Evolutionary conservation across 2,797 vertebrate genomes (phyloP), one percentile per base, ranked within the genome.

Genomic region (Takifugu rubripes): DNA sequence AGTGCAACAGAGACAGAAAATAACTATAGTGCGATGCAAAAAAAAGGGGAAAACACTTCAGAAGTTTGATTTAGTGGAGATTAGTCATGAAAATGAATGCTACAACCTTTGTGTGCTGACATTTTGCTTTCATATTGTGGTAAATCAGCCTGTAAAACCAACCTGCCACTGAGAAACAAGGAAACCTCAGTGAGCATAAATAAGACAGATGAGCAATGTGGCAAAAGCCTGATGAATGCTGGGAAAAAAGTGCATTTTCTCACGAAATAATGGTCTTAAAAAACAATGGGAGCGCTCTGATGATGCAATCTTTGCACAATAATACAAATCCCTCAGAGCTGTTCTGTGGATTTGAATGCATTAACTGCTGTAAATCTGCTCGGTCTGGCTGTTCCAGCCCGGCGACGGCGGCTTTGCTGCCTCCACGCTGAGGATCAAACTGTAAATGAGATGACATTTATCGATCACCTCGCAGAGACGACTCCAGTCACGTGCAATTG

Each of bases 401-500:
- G 45, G 45, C 68, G 55, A 55, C 43, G 6, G 53, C 25, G 54
- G 58, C 29, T 25, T 70, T 58, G 45, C 61, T 40, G 36, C 36
- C 36, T 40, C 36, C 36, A 49, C 21, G 52, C 61, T 6, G 52
- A 61, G 49, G 46, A 60, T 40, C 36, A 11, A 14, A 14, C 7
- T 10, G 7, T 3, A 36, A 36, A 36, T 4, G 36, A 14, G 36
- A 5, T 5, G 36, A 40, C 36, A 40, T 40, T 14, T 14, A 3
- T 12, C 36, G 3, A 14, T 40, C 36, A 40, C 36, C 36, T 12
- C 14, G 10, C 36, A 3, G 8, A 7, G 31, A 7, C 9, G 59
- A 29, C 29, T 26, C 42, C 27, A 61, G 55, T 74, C 70, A 59
- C 49, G 54, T 68, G 42, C 73, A 51, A 68, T 79, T 61, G 73